Conservation (phyloP, 2,113 vertebrate species). For the Puma concolor region DNA sequence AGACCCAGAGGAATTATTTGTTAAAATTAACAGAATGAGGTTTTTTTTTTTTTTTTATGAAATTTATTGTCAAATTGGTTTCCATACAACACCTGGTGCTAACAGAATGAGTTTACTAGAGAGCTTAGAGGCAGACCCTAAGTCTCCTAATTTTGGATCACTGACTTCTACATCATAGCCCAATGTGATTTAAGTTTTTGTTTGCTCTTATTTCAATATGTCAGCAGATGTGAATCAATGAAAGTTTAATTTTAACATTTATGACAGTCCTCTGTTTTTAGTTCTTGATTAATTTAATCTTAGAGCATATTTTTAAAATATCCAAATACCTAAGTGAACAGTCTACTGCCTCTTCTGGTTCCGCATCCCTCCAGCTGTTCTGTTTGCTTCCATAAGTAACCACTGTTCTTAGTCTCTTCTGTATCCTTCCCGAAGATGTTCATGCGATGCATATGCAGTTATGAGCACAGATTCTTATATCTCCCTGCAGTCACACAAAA, state of each 20-base stretch:
- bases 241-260: slow-evolving; percentile 33
- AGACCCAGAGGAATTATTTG: not conserved
- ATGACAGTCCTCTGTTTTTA: not conserved
- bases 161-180: not conserved
- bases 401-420: not conserved
- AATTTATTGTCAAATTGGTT: too few relatives aligned
- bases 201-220: slow-evolving; percentile 26
- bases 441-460: not conserved
- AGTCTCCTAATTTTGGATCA: not conserved
- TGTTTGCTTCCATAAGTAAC: not conserved
- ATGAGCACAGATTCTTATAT: not conserved
- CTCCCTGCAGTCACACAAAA: not conserved
- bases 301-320: not conserved
- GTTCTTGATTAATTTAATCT: slow-evolving; percentile 26
- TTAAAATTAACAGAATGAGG: not conserved
- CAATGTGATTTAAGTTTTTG: not conserved
- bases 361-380: not conserved
- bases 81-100: too few relatives aligned
- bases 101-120: not conserved
- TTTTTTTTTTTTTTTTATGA: too few relatives aligned
- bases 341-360: not conserved
- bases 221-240: slow-evolving; percentile 6
- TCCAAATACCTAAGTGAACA: not conserved
- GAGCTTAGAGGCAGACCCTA: not conserved
- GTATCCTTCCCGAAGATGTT: not conserved